Base-by-base conservation (phyloP, 92 coral and sea anemone genomes). In the Galaxea fascicularis region DNA sequence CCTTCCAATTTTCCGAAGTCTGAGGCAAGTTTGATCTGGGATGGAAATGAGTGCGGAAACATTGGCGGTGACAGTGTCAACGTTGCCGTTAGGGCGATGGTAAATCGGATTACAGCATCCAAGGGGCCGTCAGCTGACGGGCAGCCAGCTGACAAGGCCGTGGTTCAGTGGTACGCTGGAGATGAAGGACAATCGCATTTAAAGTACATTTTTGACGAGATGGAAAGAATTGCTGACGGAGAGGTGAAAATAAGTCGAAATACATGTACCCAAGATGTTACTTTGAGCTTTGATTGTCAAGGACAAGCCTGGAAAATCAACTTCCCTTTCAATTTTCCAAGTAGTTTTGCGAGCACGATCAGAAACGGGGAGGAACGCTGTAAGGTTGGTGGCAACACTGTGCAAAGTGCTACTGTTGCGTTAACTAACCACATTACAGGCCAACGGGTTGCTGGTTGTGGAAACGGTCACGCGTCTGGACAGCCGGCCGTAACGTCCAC, bases 161-260 rank as follows among this genome's bases (percentile, higher is more conserved):
- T 5, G 28, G 63, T 41, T 17, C 91, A 88, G 84, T 88, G 91
- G 91, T 88, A 88, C 24, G 71, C 74, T n/a, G n/a, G 21, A 2
- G 4, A 53, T 9, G 26, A 17, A 7, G 91, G 91, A 10, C 83
- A 88, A 24, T 71, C 47, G 0, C 67, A 16, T 8, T 79, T 88
- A 0, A 82, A 59, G 39, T 20, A 24, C 16, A 54, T 88, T 29
- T 28, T 65, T 28, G 67, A 83, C 39, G 83, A 73, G 14, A 26
- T 88, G 28, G 31, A 57, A 47, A 22, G 28, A 22, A 66, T 82
- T 21, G 73, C 91, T 52, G 60, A 54, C 21, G 47, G 41, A 53
- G 60, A 44, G 7, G 74, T 88, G 29, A 67, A 56, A 27, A 88
- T 88, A 87, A 77, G 62, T 35, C 80, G 91, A 41, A 47, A 67